Evolutionary conservation across 1,140 invertebrate genomes (phyloP), one percentile per base, ranked within the genome.

Genomic region (Harpegnathos saltator): DNA sequence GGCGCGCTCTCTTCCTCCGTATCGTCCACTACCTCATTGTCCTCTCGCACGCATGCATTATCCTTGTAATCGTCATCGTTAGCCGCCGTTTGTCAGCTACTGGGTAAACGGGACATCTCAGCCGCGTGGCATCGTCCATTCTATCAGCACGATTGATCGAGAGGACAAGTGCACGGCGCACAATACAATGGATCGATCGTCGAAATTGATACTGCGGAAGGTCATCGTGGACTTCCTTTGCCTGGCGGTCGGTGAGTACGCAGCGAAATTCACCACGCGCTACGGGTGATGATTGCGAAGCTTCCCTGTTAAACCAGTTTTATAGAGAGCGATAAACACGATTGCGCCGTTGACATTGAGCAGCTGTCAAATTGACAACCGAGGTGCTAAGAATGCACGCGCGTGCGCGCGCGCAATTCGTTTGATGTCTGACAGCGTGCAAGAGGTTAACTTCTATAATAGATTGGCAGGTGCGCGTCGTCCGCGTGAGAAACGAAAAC

Each of bases 191-290:
- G 92, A 93, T 84, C 85, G 90, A 58, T 82, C 87, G 7, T 86
- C 91, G 22, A 92, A 86, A 54, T 68, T 89, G 17, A 78, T 93
- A 11, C 61, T 93, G 15, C 73, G 82, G 12, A 92, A 91, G 71
- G 78, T 93, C 48, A 84, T 92, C 24, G 81, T 93, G 61, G 92
- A 93, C 69, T 89, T 92, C 33, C 48, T 86, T 12, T 92, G 91
- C 63, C 24, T 93, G 1, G 56, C 89, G 2, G 29, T 91, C 3
- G 90, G 92, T 93, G 89, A 89, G 82, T 85, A 22, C 52, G 29
- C 38, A 11, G 5, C 12, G 22, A 17, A 24, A 61, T 22, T 22
- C 3, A 7, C 24, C 3, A 7, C 24, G 4, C 14, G 15, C 54
- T 3, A 14, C 38, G 38, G 29, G 38, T 11, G n/a, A n/a, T 24